Base-by-base conservation (phyloP, 1,140 invertebrate species). In the Drosophila obscura region DNA sequence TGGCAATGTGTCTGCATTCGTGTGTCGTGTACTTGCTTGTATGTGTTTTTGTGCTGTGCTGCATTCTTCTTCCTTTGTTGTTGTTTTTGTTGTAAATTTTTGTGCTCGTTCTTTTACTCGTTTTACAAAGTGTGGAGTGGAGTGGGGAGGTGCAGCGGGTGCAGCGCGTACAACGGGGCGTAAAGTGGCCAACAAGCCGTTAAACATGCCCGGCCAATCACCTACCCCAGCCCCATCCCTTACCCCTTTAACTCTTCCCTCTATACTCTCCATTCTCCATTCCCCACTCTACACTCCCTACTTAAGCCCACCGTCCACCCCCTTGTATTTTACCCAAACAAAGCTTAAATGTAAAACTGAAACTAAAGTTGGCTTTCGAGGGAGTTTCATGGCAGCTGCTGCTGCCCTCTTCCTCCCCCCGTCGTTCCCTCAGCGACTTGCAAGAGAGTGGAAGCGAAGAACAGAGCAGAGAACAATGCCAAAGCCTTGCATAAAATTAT, bases 161-260 rank as follows among this genome's bases (percentile, higher is more conserved):
- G 24, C 67, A 26, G 39, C 62, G 55, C 51, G 74, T 69, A 81
- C 56, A 87, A 68, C 49, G 74, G 52, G 62, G 74, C 82, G 78
- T 78, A 82, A 85, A 87, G 81, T 85, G 83, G 75, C 71, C 83
- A 87, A 87, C 82, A 87, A 87, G 71, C 78, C 82, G 82, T 85
- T 85, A 85, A 84, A 77, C 71, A 63, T 63, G 67, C 41, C 72
- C 57, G 39, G 60, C 63, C 73, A 68, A 59, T 43, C 66, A 66
- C 63, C 56, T 19, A 50, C 45, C 26, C 6, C 28, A 1, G 2
- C 22, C 22, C 22, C 22, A 24, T 4, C 26, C 31, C 19, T 16
- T 7, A 1, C 11, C 11, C 53, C 16, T 4, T 13, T 7, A 16
- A 26, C 22, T 44, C 24, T 57, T 26, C 16, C 15, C 3, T 19